These are phyloP conservation scores for Lepilemur ruficaudatus DNA, from an alignment of 2,797 vertebrate species.

Conservation along the genomic window DNA sequence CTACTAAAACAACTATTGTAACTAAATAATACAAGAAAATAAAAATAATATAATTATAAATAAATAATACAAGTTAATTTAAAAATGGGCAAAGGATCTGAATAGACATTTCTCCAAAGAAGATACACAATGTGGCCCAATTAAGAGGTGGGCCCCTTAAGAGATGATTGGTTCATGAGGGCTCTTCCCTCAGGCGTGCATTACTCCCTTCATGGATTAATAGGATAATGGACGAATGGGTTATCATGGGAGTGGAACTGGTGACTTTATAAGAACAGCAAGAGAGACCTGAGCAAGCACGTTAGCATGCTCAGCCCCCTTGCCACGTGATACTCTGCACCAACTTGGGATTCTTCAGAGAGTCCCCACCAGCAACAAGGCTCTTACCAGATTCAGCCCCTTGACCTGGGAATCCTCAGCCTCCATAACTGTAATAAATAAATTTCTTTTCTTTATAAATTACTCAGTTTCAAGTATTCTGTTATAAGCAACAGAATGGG, in stretches of 20 bases:
- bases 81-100: neutral
- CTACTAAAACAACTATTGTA: neutral
- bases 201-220: neutral
- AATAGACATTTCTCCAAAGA: neutral
- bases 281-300: neutral
- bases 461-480: neutral
- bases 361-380: neutral
- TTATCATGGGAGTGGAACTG: neutral
- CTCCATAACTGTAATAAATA: neutral
- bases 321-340: neutral
- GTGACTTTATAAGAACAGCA: neutral
- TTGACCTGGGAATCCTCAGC: neutral
- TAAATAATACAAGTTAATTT: neutral
- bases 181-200: neutral
- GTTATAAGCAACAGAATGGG: neutral
- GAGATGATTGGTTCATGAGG: neutral
- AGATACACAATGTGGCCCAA: neutral
- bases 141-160: neutral
- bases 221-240: neutral
- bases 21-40: neutral
- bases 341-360: neutral
- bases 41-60: neutral
- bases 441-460: neutral
- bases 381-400: neutral
- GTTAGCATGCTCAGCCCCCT: neutral